Conservation (phyloP, 2,888 invertebrate species). For the Timema cristinae region DNA sequence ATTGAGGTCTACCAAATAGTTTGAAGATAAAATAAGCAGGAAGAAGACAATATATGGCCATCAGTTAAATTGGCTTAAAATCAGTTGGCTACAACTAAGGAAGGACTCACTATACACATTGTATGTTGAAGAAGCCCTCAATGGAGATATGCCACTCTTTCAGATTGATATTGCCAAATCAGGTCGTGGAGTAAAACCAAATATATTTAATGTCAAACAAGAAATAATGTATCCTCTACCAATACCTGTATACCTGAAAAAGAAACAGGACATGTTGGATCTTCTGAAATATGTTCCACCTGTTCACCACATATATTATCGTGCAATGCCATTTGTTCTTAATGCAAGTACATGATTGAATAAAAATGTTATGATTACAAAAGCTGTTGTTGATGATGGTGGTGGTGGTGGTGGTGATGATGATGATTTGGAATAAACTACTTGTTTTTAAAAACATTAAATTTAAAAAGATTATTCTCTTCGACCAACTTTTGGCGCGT, state of each 20-base stretch:
- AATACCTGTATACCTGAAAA: neutral
- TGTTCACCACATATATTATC: conserved; percentile 13
- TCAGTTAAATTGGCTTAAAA: neutral
- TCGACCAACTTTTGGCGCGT: too few species aligned
- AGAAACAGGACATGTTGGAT: conserved; percentile 5
- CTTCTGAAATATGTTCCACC: conserved; percentile 21
- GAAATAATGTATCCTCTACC: neutral
- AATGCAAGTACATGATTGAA: too few species aligned
- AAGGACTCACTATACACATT: neutral
- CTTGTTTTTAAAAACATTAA: too few species aligned
- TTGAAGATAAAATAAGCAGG: neutral
- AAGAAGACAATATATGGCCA: neutral
- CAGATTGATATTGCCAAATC: neutral
- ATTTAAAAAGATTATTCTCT: too few species aligned
- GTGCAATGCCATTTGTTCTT: too few species aligned
- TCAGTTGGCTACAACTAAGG: too few species aligned
- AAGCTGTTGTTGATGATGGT: too few species aligned
- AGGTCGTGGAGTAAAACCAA: neutral
- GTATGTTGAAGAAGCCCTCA: neutral
- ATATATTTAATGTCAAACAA: neutral
- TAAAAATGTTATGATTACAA: too few species aligned
- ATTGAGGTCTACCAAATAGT: neutral
- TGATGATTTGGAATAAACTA: too few species aligned
- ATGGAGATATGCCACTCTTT: neutral
- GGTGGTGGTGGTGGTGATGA: too few species aligned